Base-by-base conservation (phyloP, 2,113 vertebrate species). In the Holacanthus passer region DNA sequence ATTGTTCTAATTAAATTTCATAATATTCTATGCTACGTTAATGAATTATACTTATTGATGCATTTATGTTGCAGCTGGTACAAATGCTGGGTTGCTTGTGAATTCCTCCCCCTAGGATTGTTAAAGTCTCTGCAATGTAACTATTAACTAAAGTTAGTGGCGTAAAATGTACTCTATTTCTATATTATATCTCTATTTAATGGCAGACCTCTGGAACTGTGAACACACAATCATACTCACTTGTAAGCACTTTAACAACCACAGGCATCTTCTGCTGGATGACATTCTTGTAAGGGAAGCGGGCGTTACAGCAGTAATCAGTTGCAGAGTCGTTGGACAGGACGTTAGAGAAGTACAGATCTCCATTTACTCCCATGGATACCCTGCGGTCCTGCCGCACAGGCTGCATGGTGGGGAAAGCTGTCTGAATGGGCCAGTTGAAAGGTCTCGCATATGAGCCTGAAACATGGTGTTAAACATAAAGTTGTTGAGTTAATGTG, bases 261-360 rank as follows among this genome's bases (percentile, higher is more conserved):
- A 97, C 97, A 0, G 98, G 97, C 83, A 96, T 98, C 87, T 99
- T 99, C 95, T 99, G 98, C 88, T 99, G 98, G 84, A 99, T 99
- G 92, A 96, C 97, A 83, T 99, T 98, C 64, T 97, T 98, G 89
- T 97, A 96, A 41, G 97, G 97, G 85, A 98, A 98, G 35, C 97
- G 97, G 0, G 98, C 98, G 0, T 98, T 99, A 91, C 98, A 99
- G 94, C 97, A 98, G 94, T 97, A 99, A 94, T 98, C 97, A 0
- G 95, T 94, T 56, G 93, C 91, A 52, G 97, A 97, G 45, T 99
- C 98, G 43, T 97, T 97, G 9, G 96, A 92, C 73, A 97, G 69
- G 8, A 99, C 96, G 0, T 98, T 97, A 45, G 98, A 97, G 94
- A 99, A 99, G 82, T 97, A 99, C 9, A 99, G 95, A 91, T 99